These are phyloP conservation scores for Callipepla squamata DNA, from an alignment of 2,113 vertebrate genomes.

Conservation along the genomic window DNA sequence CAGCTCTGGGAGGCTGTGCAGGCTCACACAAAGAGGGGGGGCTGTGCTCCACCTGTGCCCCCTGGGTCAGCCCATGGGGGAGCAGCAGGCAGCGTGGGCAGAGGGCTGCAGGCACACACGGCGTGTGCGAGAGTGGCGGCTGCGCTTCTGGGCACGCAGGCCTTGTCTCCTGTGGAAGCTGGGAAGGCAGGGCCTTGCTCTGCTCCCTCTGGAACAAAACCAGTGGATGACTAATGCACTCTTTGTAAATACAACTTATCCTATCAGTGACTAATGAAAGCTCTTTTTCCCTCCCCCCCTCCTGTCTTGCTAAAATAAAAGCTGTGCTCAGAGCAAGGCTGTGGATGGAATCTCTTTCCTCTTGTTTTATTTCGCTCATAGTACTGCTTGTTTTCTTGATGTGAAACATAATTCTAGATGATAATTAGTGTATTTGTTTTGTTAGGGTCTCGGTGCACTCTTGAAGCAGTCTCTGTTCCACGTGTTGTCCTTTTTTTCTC, in stretches of 20 bases:
- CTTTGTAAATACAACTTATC: slow-evolving; percentile 50
- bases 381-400: not conserved
- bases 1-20: not conserved
- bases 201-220: slow-evolving; percentile 17
- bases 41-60: not conserved
- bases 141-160: fast-evolving
- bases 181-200: not conserved
- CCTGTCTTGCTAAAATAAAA: not conserved
- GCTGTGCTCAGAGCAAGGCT: not conserved
- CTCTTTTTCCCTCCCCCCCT: not conserved
- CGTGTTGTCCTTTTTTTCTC: not conserved
- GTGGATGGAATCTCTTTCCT: not conserved
- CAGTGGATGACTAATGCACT: slow-evolving; percentile 45
- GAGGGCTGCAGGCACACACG: not conserved
- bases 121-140: not conserved
- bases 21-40: not conserved
- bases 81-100: not conserved
- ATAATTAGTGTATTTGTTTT: not conserved
- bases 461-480: not conserved
- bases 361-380: not conserved
- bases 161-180: not conserved
- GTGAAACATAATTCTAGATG: not conserved
- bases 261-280: slow-evolving; percentile 47
- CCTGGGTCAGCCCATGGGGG: fast-evolving
- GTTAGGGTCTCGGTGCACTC: fast-evolving